These are phyloP conservation scores for Rhingia campestris DNA, from an alignment of 2,888 invertebrate genomes.

Conservation along the genomic window DNA sequence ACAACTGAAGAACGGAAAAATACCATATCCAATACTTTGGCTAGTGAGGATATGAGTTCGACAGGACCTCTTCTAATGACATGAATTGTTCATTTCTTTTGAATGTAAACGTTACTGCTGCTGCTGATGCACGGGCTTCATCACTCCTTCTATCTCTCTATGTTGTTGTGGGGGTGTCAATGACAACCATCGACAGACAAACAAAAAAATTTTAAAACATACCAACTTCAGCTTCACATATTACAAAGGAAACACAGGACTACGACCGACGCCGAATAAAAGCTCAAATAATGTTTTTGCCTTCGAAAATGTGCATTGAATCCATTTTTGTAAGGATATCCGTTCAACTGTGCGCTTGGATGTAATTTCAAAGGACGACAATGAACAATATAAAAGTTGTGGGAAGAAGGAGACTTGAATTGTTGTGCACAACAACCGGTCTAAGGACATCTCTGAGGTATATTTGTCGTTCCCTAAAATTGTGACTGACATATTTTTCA, in stretches of 20 bases:
- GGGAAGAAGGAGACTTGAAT: background rate
- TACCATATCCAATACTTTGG: slow-evolving; percentile 54
- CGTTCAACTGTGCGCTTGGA: background rate
- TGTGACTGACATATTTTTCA: slow-evolving; percentile 32
- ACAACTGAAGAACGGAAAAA: slow-evolving; percentile 63
- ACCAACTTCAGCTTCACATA: slow-evolving; percentile 29
- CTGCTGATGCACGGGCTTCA: slow-evolving; percentile 9
- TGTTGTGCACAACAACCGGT: slow-evolving; percentile 43
- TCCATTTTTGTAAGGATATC: slow-evolving; percentile 36
- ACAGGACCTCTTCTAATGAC: slow-evolving; percentile 66
- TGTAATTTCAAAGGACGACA: no score
- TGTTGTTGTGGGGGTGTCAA: slow-evolving; percentile 41
- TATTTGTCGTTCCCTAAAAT: background rate
- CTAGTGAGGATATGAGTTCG: slow-evolving; percentile 26
- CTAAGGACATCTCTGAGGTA: background rate
- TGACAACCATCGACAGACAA: slow-evolving; percentile 50
- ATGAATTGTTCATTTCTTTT: slow-evolving; percentile 63
- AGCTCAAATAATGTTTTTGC: slow-evolving; percentile 11
- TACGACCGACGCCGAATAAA: background rate
- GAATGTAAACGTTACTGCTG: slow-evolving; percentile 29
- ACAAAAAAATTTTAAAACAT: slow-evolving; percentile 48
- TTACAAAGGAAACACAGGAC: slow-evolving; percentile 15
- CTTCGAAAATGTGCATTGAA: slow-evolving; percentile 7
- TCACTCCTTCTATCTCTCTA: slow-evolving; percentile 1
- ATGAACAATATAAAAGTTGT: background rate